Evolutionary conservation across 1,140 invertebrate genomes (phyloP), one percentile per base, ranked within the genome.

Genomic region (Mamestra configurata): DNA sequence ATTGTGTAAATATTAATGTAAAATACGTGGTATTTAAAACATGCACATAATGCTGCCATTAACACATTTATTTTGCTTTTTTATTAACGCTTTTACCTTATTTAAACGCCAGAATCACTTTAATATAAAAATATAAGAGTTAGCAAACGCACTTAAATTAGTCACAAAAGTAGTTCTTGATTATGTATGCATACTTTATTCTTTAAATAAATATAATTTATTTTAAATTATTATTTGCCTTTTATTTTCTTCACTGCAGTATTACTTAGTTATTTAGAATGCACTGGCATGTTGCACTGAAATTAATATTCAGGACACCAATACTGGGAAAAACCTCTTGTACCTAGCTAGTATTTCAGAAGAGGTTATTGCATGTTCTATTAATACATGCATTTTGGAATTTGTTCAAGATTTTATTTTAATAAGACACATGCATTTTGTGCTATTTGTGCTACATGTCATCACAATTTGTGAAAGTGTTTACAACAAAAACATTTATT

Each of bases 161-260:
- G 59, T 64, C 59, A 64, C 59, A 40, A 40, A 64, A 24, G 49
- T 77, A 77, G 75, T 71, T 71, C 57, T 53, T 71, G 24, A 76
- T 72, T 79, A 75, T 78, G 22, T 80, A 78, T 83, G 78, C 78
- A 46, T 46, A 72, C 49, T 77, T 68, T 80, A 70, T 55, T 79
- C 70, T 82, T 77, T 75, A 80, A 92, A 91, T 92, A 93, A 93
- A 92, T 86, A 81, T 77, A 90, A 89, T 92, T 89, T 92, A 91
- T 89, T 79, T 86, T 85, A 81, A 79, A 75, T 89, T 78, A 86
- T 79, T 86, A 77, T 70, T 46, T 82, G 91, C 84, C 89, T 93
- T 93, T 93, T 90, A 93, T 93, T 93, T 93, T 84, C 22, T 82
- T 79, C 75, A 81, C 77, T 85, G 73, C 79, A 73, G 76, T 49